Evolutionary conservation across 1,140 invertebrate genomes (phyloP), one percentile per base, ranked within the genome.

Genomic region (Ceratina calcarata): DNA sequence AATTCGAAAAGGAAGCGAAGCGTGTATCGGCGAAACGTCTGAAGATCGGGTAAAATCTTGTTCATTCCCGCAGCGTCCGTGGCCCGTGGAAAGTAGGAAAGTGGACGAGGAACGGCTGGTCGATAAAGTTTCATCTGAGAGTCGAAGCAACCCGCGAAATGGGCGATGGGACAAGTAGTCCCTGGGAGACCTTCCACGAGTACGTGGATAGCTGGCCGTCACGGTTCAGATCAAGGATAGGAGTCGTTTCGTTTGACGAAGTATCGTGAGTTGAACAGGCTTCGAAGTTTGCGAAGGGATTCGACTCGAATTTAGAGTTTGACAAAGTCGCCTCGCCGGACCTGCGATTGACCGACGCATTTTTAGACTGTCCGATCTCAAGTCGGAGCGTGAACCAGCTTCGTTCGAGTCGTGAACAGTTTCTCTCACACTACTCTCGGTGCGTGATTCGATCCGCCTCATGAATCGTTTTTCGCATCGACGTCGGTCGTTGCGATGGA

Each of bases 231-330:
- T 70, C 55, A 22, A 51, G 51, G 22, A 37, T 27, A 70, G 18
- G 58, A 70, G 68, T 60, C 51, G 53, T 45, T 22, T 18, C 68
- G 53, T 70, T 70, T 60, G 68, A 37, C 68, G 13, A 70, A 58
- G 68, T 70, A 58, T 60, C 68, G n/a, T 0, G 55, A 70, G 68
- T 51, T 58, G 32, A 70, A 70, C 37, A 20, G 55, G n/a, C 37
- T 58, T 32, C 27, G 27, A 68, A 68, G 66, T 68, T 68, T 53
- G 49, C 22, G 49, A 37, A 53, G 22, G 20, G 51, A 12, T 2
- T 22, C 58, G 12, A 18, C 18, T 57, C 22, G 45, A 67, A 68
- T 68, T 68, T 51, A 18, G n/a, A 68, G 16, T 51, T 51, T 12
- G 16, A 68, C 12, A 20, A 18, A 22, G 24, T 37, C 32, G 4